Conservation (phyloP, 2,888 invertebrate species). For the Kuschelorhynchus macadamiae region DNA sequence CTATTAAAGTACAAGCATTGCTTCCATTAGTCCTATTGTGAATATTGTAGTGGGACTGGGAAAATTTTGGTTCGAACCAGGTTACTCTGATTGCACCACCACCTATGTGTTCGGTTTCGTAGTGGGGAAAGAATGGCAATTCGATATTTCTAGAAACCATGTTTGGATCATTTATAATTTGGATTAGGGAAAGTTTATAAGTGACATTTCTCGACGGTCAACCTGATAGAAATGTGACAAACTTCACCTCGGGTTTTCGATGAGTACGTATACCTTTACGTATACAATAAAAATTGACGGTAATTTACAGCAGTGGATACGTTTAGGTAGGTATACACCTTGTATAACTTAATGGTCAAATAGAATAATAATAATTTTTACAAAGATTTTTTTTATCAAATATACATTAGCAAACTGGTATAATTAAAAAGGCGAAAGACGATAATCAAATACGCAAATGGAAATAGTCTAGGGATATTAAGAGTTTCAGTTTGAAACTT, state of each 20-base stretch:
- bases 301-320: no score
- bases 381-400: no score
- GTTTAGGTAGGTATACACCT: no score
- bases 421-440: no score
- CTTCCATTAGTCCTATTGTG: constrained; percentile 69
- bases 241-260: background rate
- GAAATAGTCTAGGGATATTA: no score
- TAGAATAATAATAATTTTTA: no score
- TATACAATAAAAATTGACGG: no score
- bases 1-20: constrained; percentile 76
- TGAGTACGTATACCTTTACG: no score
- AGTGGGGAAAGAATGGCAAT: constrained; percentile 66
- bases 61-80: constrained; percentile 74
- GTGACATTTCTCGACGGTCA: constrained; percentile 14
- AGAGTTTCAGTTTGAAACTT: no score
- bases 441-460: no score
- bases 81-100: constrained; percentile 62
- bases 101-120: constrained; percentile 59
- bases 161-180: constrained; percentile 31
- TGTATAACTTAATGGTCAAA: no score
- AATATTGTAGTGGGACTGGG: constrained; percentile 73
- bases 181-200: background rate
- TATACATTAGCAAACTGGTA: no score
- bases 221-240: constrained; percentile 12
- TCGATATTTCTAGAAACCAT: constrained; percentile 52